Evolutionary conservation across 2,888 invertebrate genomes (phyloP).

Genomic region (Eremobia ochroleuca): DNA sequence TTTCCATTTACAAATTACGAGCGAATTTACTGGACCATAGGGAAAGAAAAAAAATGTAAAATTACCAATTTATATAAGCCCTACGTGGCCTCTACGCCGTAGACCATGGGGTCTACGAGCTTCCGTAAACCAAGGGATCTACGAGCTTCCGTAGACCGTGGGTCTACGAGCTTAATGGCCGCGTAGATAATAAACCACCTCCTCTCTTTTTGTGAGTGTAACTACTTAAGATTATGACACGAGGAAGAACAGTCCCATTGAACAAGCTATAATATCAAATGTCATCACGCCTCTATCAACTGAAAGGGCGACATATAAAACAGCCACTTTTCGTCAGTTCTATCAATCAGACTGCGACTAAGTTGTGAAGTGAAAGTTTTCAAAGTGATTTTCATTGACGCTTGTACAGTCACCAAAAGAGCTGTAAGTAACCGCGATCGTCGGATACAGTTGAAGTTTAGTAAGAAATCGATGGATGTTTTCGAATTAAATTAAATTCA

Average conservation of each 20-base stretch:
- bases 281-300: background rate
- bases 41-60: background rate
- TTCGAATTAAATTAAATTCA: no score
- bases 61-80: background rate
- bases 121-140: conserved; percentile 1
- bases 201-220: no score
- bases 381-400: background rate
- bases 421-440: no score
- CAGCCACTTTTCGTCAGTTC: background rate
- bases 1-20: conserved; percentile 14
- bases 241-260: background rate
- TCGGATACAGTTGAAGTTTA: no score
- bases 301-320: no score
- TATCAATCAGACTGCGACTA: background rate
- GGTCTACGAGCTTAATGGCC: conserved; percentile 17
- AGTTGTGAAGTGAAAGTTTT: background rate
- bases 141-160: conserved; percentile 19
- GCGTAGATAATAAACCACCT: background rate
- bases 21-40: background rate
- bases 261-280: background rate
- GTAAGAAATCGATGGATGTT: no score
- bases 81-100: conserved; percentile 20
- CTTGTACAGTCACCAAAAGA: no score
- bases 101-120: conserved; percentile 16
- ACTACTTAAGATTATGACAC: background rate